phyloP scores from a whole-genome alignment of 2,797 vertebrate species.

The Oryzias dopingdopingensis region DNA sequence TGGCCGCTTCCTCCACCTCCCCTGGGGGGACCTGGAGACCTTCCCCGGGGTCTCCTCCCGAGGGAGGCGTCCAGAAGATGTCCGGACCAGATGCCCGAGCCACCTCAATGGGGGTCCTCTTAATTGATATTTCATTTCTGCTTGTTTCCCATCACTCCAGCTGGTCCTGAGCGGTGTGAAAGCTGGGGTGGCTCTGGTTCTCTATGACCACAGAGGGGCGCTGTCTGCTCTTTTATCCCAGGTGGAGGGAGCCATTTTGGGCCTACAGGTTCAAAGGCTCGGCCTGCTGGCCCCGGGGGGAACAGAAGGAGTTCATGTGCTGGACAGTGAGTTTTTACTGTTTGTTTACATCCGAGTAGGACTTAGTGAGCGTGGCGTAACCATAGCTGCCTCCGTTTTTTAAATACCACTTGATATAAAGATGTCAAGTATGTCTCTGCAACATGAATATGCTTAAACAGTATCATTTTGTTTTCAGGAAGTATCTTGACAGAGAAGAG shows the following conservation, averaged over 20 bases:
- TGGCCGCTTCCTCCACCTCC: too few relatives aligned
- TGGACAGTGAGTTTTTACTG: conserved; percentile 70
- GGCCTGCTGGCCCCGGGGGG: conserved; percentile 82
- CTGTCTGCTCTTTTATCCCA: conserved; percentile 76
- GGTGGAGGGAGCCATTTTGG: conserved; percentile 68
- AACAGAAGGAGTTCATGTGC: conserved; percentile 77
- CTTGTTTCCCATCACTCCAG: conserved; percentile 54
- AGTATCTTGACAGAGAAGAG: conserved; percentile 72
- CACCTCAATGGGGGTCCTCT: too few relatives aligned
- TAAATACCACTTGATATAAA: too few relatives aligned
- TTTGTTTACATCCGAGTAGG: neutral
- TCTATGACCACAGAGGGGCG: conserved; percentile 82
- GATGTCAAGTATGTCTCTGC: too few relatives aligned
- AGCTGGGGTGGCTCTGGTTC: conserved; percentile 65
- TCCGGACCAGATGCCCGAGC: too few relatives aligned
- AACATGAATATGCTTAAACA: too few relatives aligned
- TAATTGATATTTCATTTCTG: neutral
- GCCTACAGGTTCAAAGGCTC: conserved; percentile 73
- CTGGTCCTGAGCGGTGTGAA: conserved; percentile 79
- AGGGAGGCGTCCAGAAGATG: too few relatives aligned
- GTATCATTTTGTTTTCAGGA: conserved; percentile 53
- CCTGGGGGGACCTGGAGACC: too few relatives aligned
- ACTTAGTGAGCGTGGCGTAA: too few relatives aligned
- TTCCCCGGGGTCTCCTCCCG: too few relatives aligned
- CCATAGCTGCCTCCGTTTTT: too few relatives aligned